phyloP scores from a whole-genome alignment of 2,113 vertebrate genomes.

The human region DNA sequence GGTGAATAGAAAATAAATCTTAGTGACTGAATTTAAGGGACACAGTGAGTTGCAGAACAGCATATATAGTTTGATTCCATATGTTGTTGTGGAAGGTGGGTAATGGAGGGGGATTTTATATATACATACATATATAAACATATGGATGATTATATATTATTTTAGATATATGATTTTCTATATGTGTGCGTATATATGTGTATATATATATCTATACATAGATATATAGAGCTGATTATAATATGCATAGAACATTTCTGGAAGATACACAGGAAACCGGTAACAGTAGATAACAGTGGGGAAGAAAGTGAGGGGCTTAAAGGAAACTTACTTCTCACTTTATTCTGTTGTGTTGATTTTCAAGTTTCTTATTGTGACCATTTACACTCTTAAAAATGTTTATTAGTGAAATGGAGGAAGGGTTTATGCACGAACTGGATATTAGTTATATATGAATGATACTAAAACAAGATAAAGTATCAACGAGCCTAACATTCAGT shows the following conservation, averaged over 20 bases:
- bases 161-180: neutral
- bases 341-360: neutral
- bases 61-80: neutral
- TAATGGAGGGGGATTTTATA: neutral
- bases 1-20: neutral
- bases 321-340: conserved; percentile 21
- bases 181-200: neutral
- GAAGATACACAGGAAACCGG: neutral
- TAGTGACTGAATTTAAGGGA: neutral
- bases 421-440: neutral
- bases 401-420: neutral
- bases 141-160: neutral
- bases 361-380: neutral
- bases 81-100: neutral
- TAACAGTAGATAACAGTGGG: neutral
- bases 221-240: neutral
- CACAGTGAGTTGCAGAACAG: neutral
- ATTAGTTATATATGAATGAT: neutral
- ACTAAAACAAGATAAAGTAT: conserved; percentile 1
- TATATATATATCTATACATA: neutral
- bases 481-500: neutral
- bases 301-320: neutral
- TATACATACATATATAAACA: neutral
- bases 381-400: neutral
- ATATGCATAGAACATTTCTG: neutral